phyloP scores from a whole-genome alignment of 1,140 invertebrate species.

The Charaxes varanes region DNA sequence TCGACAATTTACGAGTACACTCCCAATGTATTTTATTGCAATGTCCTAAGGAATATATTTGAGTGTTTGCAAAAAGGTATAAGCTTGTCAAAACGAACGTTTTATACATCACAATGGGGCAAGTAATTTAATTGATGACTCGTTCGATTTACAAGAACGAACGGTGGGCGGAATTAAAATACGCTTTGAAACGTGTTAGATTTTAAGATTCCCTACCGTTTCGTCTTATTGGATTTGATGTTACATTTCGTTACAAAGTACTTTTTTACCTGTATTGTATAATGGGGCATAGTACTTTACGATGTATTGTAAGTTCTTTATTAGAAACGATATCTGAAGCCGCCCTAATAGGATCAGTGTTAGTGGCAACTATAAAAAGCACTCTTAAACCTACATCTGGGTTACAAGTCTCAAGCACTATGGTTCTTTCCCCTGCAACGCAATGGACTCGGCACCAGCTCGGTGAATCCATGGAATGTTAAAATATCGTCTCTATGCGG shows the following conservation, averaged over 20 bases:
- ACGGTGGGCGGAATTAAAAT: slow-evolving; percentile 53
- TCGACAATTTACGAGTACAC: slow-evolving; percentile 14
- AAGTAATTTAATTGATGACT: slow-evolving; percentile 69
- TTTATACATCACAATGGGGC: slow-evolving; percentile 40
- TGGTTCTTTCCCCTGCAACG: too few species aligned
- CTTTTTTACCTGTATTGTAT: slow-evolving; percentile 59
- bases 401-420: too few species aligned
- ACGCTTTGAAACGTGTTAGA: slow-evolving; percentile 25
- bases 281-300: too few species aligned
- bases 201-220: slow-evolving; percentile 16
- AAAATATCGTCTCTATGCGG: too few species aligned
- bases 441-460: too few species aligned
- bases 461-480: too few species aligned
- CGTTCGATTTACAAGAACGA: slow-evolving; percentile 56
- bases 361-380: too few species aligned
- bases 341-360: too few species aligned
- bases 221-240: slow-evolving; percentile 13
- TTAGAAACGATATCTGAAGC: too few species aligned
- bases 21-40: slow-evolving; percentile 4
- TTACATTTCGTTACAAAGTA: background rate
- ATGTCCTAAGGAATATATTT: slow-evolving; percentile 24
- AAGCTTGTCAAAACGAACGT: slow-evolving; percentile 20
- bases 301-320: too few species aligned
- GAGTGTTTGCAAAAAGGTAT: background rate
- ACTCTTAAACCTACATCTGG: too few species aligned